A percentile compares a stretch with the other conserved stretches of the same genome.
These are phyloP conservation scores for Alexandromys fortis DNA, from an alignment of 2,113 vertebrate genomes.

Conservation along the genomic window DNA sequence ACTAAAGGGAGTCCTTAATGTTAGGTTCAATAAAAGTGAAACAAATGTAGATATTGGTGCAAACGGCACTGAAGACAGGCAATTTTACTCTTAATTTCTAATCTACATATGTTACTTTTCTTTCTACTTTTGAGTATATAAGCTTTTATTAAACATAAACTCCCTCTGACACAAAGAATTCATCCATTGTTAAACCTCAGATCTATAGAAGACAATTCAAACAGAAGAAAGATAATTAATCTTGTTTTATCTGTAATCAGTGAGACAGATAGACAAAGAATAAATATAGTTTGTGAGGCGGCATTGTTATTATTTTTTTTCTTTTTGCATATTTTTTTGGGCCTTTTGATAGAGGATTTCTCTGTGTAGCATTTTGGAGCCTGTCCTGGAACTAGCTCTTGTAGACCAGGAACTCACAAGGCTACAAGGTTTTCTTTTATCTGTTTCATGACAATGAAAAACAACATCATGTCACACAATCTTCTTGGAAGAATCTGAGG, in stretches of 20 bases:
- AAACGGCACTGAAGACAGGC: not conserved
- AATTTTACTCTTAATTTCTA: not conserved
- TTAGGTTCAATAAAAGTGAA: not conserved
- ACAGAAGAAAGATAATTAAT: not conserved
- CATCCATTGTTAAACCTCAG: not conserved
- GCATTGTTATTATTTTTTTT: not conserved
- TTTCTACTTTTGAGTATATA: not conserved
- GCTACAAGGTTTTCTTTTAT: not conserved
- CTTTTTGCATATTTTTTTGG: too few species aligned
- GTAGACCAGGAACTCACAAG: too few species aligned
- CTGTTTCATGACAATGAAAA: not conserved
- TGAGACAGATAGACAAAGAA: not conserved
- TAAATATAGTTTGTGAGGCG: not conserved
- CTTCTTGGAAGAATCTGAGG: not conserved
- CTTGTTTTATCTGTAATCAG: not conserved
- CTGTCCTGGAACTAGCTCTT: too few species aligned
- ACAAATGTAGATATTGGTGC: not conserved
- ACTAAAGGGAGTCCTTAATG: not conserved
- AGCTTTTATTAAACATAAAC: not conserved
- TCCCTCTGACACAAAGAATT: not conserved
- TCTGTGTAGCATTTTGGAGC: too few species aligned
- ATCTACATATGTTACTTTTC: not conserved
- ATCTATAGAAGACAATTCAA: not conserved
- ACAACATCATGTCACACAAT: not conserved
- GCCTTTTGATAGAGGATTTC: too few species aligned